Base-by-base conservation (phyloP, 23 tunicate genomes). In the Phallusia fumigata region DNA sequence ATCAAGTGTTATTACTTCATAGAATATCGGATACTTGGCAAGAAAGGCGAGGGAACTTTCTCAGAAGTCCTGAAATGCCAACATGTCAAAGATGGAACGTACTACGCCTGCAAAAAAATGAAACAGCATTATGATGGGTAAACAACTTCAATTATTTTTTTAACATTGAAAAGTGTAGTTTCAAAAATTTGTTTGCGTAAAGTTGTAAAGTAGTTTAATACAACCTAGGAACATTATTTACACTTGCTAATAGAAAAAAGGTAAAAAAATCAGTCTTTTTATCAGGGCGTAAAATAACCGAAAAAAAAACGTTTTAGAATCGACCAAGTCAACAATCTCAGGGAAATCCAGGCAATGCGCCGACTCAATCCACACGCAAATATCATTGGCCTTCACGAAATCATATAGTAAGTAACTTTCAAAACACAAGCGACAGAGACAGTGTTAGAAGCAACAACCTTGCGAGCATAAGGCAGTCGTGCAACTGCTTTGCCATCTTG, bases 301-400 rank as follows among this genome's bases (percentile, higher is more conserved):
- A 40, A 40, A 40, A 40, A 40, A 40, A 40, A 40, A 5, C 10
- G 47, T 74, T 88, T 0, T 90, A 94, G 98, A 35, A 95, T 95
- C 34, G 95, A 95, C 49, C 97, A 95, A 84, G 99, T 95, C 0
- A 95, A 95, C 85, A 95, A 90, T 40, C 83, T 95, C 45, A 88
- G 99, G n/a, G 99, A 95, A 84, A 90, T 95, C 77, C 99, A 95
- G 77, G 99, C 99, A 33, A 90, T 95, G 99, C 86, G 99, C 32
- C 92, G 99, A 31, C 95, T 95, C 72, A 95, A 95, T 65, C 99
- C 99, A 16, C 99, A 95, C 40, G 87, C 92, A 12, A 90, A 95
- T 51, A 84, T 95, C 52, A 95, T 95, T 72, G 99, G 90, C 16
- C 87, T 94, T 30, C 98, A 94, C 82, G 98, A 94, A 86, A 94